Base-by-base conservation (phyloP, 2,888 invertebrate genomes). In the Pinctada fucata region DNA sequence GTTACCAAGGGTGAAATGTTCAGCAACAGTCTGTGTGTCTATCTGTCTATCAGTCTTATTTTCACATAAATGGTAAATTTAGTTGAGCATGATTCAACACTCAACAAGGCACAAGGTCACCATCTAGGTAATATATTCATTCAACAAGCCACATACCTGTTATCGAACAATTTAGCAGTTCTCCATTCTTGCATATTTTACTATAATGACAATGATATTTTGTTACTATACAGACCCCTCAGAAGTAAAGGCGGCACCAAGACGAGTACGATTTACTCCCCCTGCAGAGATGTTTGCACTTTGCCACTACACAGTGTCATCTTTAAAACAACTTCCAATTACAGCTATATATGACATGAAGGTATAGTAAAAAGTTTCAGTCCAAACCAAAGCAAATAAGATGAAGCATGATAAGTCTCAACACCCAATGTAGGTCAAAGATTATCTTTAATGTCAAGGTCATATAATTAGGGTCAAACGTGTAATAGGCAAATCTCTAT, bases 281-380 rank as follows among this genome's bases (percentile, higher is more conserved):
- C 90, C 90, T 2, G 66, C 84, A 64, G 90, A 90, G 69, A 87
- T 79, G 77, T 88, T 90, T 73, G 85, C 87, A 1, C 77, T 90
- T 48, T 90, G 90, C 79, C 89, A 90, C 72, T 91, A 91, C 75
- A 88, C 88, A 3, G 89, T 86, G 4, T 81, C 84, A 48, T 76
- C 82, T 16, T 79, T 88, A 10, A 81, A 83, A 51, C 87, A 85
- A 73, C 81, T 87, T 71, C 91, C 91, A 4, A 86, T 91, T 51
- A 86, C 86, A 65, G 91, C 90, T 8, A 85, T 85, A 50, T 90
- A 88, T 83, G 88, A 89, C 63, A 88, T 91, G 89, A 90, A 88
- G 88, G 91, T 90, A 84, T 68, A 79, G 5, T n/a, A 31, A 31
- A 31, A 31, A 48, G 31, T 31, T 31, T 31, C 31, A 31, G 31